Percentiles rank a stretch among this genome's conserved stretches.
Conservation (phyloP, 1,140 invertebrate genomes). For the Eriocheir sinensis region DNA sequence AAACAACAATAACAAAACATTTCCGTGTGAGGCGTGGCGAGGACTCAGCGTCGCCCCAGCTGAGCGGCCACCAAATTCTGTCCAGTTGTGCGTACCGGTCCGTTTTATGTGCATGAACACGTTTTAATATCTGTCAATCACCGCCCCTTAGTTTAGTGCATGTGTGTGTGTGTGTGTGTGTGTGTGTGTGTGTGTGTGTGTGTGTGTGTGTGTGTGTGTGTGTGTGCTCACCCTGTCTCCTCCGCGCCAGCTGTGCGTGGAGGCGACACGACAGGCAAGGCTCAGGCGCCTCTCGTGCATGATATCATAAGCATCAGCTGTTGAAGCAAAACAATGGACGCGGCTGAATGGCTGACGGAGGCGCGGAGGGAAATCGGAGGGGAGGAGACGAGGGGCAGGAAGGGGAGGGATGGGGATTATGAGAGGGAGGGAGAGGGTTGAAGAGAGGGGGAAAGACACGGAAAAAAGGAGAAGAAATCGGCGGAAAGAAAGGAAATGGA, state of each 20-base stretch:
- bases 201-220: slow-evolving; percentile 37
- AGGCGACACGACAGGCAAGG: background rate
- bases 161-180: slow-evolving; percentile 6
- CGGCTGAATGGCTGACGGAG: background rate
- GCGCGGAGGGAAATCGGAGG: background rate
- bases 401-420: no score
- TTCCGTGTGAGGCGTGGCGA: background rate
- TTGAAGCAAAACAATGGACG: slow-evolving; percentile 13
- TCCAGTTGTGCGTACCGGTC: no score
- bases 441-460: background rate
- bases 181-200: slow-evolving; percentile 34
- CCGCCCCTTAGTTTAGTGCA: background rate
- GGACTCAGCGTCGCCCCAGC: background rate
- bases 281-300: slow-evolving; percentile 2
- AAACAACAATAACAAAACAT: background rate
- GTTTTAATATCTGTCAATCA: background rate
- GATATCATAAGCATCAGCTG: slow-evolving; percentile 24
- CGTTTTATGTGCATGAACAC: background rate
- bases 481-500: background rate
- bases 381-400: background rate
- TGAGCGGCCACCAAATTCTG: background rate
- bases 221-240: background rate
- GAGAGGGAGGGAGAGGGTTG: background rate
- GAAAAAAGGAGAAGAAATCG: background rate
- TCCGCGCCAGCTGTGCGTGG: background rate